Percentiles rank a stretch among this genome's conserved stretches.
Conservation (phyloP, 2,888 invertebrate species). For the Pollenia angustigena region DNA sequence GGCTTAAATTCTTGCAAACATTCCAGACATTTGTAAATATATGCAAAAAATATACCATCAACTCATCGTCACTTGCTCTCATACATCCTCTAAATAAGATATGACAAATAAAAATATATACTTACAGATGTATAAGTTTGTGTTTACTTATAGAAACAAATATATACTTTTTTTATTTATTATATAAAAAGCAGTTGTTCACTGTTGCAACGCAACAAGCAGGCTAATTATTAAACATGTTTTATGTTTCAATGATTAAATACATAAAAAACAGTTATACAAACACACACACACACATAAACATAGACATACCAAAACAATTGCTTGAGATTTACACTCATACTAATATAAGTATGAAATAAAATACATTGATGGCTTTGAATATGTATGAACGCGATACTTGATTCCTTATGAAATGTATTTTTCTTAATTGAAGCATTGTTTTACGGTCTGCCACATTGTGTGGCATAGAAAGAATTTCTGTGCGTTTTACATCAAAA, state of each 20-base stretch:
- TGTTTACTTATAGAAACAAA: neutral
- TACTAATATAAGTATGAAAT: conserved; percentile 4
- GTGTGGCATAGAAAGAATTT: conserved; percentile 19
- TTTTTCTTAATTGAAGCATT: conserved; percentile 58
- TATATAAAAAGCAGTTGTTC: conserved; percentile 18
- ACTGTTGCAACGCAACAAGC: conserved; percentile 58
- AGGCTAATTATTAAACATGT: conserved; percentile 71
- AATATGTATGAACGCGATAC: conserved; percentile 32
- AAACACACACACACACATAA: neutral
- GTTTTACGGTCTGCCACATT: conserved; percentile 54
- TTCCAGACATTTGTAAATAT: conserved; percentile 57
- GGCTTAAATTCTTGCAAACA: conserved; percentile 51
- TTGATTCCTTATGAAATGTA: conserved; percentile 28
- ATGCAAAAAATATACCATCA: conserved; percentile 62
- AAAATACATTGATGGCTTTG: conserved; percentile 10
- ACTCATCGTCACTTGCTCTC: conserved; percentile 22
- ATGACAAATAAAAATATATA: conserved; percentile 7
- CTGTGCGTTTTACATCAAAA: conserved; percentile 4
- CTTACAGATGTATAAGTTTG: neutral
- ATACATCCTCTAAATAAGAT: neutral
- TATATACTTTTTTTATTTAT: neutral
- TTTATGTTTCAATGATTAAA: conserved; percentile 63
- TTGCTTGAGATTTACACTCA: neutral
- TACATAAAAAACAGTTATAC: neutral
- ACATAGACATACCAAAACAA: neutral